Conservation (phyloP, 2,797 vertebrate species). For the Rhinatrema bivittatum region DNA sequence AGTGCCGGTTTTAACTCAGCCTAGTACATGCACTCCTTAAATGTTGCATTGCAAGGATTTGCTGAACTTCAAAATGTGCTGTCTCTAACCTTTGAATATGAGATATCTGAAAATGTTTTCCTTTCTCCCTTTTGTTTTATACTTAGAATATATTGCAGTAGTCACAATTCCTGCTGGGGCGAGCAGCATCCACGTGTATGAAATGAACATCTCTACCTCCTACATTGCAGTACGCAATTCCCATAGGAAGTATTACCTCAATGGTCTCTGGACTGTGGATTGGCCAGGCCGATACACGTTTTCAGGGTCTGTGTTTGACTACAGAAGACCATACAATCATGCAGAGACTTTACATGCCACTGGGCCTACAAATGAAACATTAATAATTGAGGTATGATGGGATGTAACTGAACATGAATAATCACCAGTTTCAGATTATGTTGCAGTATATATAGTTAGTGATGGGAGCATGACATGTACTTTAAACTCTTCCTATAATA, state of each 20-base stretch:
- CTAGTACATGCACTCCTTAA: too few relatives aligned
- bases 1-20: too few relatives aligned
- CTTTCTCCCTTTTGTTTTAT: neutral
- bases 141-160: constrained; percentile 70
- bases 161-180: constrained; percentile 74
- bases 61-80: too few relatives aligned
- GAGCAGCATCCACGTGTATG: constrained; percentile 65
- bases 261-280: constrained; percentile 78
- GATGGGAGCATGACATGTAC: neutral
- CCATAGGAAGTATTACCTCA: constrained; percentile 70
- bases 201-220: constrained; percentile 72
- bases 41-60: too few relatives aligned
- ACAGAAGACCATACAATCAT: constrained; percentile 70
- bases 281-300: constrained; percentile 76
- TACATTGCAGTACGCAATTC: constrained; percentile 71
- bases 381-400: constrained; percentile 70
- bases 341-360: constrained; percentile 69
- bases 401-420: too few relatives aligned
- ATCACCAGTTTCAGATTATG: too few relatives aligned
- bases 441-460: too few relatives aligned
- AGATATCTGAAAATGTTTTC: too few relatives aligned
- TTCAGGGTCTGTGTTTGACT: constrained; percentile 71
- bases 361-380: constrained; percentile 78
- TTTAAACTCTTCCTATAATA: neutral
- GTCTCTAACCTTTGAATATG: too few relatives aligned